Base-by-base conservation (phyloP, 92 coral and sea anemone species). In the Parazoanthus swiftii region DNA sequence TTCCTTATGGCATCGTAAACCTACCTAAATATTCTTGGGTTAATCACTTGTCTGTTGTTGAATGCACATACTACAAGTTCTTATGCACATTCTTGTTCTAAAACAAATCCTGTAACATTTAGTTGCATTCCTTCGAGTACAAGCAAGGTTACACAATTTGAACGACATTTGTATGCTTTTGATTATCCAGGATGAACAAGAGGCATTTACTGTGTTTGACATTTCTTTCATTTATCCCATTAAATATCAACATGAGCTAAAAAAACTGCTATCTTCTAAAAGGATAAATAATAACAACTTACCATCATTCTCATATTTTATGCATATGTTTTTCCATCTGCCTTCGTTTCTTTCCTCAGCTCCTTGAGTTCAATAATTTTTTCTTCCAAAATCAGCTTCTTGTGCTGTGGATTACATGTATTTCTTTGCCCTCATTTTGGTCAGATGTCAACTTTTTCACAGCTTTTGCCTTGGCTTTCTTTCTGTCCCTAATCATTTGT, bases 21-120 rank as follows among this genome's bases (percentile, higher is more conserved):
- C 39, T 7, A 35, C 75, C 26, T 3, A 71, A 70, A 26, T 25
- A 71, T 26, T 71, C 38, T 71, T 71, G 26, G 39, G 14, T 71
- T 26, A 71, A 38, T 71, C 75, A 26, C 29, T 71, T 26, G 75
- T 71, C 75, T 71, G 75, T 71, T 71, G 36, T 71, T 71, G 75
- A 71, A 71, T 71, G 37, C 36, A 1, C 36, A 71, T 21, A n/a
- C 15, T 71, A 11, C 36, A 25, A 71, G 58, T 71, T 71, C 11
- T 51, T 15, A 9, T 51, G 13, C 58, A 26, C 26, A 71, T 25
- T 25, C 75, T 71, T 71, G 75, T 25, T n/a, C 75, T 71, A 13
- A 71, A 35, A 71, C 29, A 71, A 71, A 26, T 35, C 75, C 75
- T 18, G 14, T 21, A 15, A 71, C 26, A 71, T 51, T 51, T 51